Conservation (phyloP, 1,140 invertebrate genomes). For the Dendroctonus valens region DNA sequence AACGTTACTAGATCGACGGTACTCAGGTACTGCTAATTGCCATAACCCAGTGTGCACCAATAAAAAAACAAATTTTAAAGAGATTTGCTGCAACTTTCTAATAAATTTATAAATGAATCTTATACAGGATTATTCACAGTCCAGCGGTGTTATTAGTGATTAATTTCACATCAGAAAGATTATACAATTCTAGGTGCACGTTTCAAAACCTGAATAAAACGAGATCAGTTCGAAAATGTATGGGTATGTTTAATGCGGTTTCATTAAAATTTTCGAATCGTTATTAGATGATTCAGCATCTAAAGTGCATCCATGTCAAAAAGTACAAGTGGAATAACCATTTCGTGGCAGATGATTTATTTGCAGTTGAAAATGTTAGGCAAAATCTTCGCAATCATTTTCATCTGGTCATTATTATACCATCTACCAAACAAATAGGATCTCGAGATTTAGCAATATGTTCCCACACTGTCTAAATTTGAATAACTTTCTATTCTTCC, state of each 20-base stretch:
- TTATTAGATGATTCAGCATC: no score
- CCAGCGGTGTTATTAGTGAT: slow-evolving; percentile 10
- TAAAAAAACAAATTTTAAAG: slow-evolving; percentile 12
- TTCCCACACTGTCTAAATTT: slow-evolving; percentile 9
- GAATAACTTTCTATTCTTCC: slow-evolving; percentile 16
- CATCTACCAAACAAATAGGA: neutral
- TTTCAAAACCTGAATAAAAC: neutral
- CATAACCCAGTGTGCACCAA: neutral
- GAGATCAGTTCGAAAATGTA: no score
- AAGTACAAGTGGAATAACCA: no score
- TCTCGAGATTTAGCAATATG: slow-evolving; percentile 1
- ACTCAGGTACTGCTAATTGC: neutral
- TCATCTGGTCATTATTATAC: neutral
- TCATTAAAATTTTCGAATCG: no score
- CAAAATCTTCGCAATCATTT: no score
- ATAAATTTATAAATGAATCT: slow-evolving; percentile 9
- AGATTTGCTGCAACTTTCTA: slow-evolving; percentile 2
- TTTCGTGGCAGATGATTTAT: no score
- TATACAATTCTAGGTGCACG: slow-evolving; percentile 14
- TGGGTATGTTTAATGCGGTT: no score
- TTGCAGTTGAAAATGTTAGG: no score
- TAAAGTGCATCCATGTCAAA: no score
- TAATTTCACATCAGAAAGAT: slow-evolving; percentile 16
- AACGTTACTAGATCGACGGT: no score
- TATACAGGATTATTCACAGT: slow-evolving; percentile 13